Percentiles rank a stretch among this genome's conserved stretches.
Evolutionary conservation across 2,888 invertebrate genomes (phyloP).

Genomic region (Hypolimnas misippus): DNA sequence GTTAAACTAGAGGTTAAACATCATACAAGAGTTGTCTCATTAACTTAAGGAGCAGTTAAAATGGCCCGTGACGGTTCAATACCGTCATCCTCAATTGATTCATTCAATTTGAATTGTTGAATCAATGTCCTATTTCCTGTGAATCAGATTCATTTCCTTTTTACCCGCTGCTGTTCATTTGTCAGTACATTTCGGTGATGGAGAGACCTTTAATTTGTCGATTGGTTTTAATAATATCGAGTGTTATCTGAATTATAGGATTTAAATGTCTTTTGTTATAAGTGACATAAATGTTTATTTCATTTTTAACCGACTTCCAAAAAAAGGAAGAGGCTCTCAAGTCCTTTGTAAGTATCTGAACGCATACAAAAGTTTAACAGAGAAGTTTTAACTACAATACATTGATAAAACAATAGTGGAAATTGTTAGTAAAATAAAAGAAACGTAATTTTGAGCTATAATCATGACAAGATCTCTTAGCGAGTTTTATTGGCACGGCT

Average conservation of each 20-base stretch:
- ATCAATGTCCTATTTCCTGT: slow-evolving; percentile 82
- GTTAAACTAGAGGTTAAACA: neutral
- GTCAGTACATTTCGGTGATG: slow-evolving; percentile 68
- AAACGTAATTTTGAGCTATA: no score
- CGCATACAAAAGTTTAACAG: no score
- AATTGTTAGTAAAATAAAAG: no score
- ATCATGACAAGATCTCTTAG: no score
- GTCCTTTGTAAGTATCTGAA: no score
- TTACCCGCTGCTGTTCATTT: slow-evolving; percentile 74
- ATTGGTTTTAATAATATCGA: slow-evolving; percentile 65
- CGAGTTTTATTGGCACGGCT: no score
- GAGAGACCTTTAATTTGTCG: slow-evolving; percentile 63
- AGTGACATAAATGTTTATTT: neutral
- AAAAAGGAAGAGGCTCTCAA: no score
- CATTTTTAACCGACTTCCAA: neutral
- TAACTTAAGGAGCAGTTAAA: slow-evolving; percentile 51
- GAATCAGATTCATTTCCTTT: slow-evolving; percentile 82
- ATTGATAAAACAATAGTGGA: no score
- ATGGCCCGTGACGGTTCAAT: slow-evolving; percentile 62
- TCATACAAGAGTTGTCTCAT: slow-evolving; percentile 14
- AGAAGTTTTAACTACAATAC: no score
- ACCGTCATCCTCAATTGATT: slow-evolving; percentile 54
- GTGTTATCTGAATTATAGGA: slow-evolving; percentile 48
- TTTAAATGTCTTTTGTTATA: slow-evolving; percentile 19
- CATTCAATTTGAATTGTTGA: slow-evolving; percentile 76